Conservation (phyloP, 2,113 vertebrate species). For the Oryzias melastigma region DNA sequence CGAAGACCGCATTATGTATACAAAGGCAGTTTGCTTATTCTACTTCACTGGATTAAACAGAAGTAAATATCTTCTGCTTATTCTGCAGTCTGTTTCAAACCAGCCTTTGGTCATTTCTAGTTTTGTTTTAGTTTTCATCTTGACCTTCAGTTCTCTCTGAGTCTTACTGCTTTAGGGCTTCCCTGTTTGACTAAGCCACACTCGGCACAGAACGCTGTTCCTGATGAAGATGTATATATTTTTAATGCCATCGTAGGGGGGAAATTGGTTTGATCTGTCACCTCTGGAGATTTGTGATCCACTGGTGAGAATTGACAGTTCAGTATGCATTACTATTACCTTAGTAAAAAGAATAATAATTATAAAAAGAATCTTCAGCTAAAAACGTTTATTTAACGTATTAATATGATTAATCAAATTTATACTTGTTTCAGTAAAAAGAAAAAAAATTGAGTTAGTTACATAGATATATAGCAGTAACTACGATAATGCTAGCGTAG, state of each 20-base stretch:
- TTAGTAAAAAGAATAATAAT: too few relatives aligned
- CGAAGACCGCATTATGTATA: not conserved
- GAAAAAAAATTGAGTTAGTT: too few relatives aligned
- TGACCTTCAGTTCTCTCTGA: not conserved
- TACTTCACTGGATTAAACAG: not conserved
- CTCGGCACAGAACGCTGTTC: not conserved
- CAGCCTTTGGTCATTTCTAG: not conserved
- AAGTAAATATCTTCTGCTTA: not conserved
- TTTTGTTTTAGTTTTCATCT: conserved; percentile 2
- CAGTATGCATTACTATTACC: too few relatives aligned
- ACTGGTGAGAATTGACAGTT: conserved; percentile 9
- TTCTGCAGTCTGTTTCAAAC: not conserved
- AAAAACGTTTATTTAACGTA: too few relatives aligned
- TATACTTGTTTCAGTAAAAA: too few relatives aligned
- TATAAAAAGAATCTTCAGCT: too few relatives aligned
- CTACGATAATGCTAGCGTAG: too few relatives aligned
- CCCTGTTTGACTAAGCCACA: not conserved
- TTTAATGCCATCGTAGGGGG: too few relatives aligned
- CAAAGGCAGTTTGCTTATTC: not conserved
- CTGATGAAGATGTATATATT: too few relatives aligned
- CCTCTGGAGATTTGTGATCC: conserved; percentile 8
- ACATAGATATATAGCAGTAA: too few relatives aligned
- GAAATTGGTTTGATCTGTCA: conserved; percentile 4
- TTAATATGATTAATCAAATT: too few relatives aligned
- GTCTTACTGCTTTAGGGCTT: not conserved